Evolutionary conservation across 2,888 invertebrate genomes (phyloP).

Genomic region (Tipula unca): DNA sequence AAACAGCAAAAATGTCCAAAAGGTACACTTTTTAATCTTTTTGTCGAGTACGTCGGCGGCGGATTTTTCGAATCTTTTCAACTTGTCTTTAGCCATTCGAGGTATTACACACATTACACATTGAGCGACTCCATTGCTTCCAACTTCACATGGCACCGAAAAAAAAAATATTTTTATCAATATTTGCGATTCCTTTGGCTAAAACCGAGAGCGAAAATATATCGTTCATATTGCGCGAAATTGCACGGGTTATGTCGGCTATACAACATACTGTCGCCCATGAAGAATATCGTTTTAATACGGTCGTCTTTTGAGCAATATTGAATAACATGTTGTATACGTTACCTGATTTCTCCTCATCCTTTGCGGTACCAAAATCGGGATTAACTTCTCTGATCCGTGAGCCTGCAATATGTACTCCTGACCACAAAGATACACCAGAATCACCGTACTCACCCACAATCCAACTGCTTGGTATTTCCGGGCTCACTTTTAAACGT

Average conservation of each 20-base stretch:
- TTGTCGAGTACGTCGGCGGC: slow-evolving; percentile 47
- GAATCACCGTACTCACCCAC: slow-evolving; percentile 87
- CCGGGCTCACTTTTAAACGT: slow-evolving; percentile 64
- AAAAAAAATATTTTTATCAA: slow-evolving; percentile 67
- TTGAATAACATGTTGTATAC: slow-evolving; percentile 65
- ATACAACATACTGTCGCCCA: slow-evolving; percentile 77
- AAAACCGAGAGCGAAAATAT: slow-evolving; percentile 66
- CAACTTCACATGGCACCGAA: slow-evolving; percentile 64
- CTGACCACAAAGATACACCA: slow-evolving; percentile 82
- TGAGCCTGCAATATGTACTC: slow-evolving; percentile 78
- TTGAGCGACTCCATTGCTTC: slow-evolving; percentile 51
- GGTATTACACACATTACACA: too few relatives aligned
- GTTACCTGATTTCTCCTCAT: slow-evolving; percentile 63
- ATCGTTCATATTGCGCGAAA: slow-evolving; percentile 57
- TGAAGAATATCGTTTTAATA: slow-evolving; percentile 74
- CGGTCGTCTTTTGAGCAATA: slow-evolving; percentile 70
- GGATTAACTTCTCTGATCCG: slow-evolving; percentile 62
- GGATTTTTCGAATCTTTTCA: slow-evolving; percentile 48
- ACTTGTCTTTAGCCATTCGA: too few relatives aligned
- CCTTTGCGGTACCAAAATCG: slow-evolving; percentile 55
- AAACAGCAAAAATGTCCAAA: not conserved
- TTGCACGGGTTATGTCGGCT: slow-evolving; percentile 53
- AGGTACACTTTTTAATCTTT: not conserved
- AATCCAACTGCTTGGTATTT: slow-evolving; percentile 74
- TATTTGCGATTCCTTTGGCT: slow-evolving; percentile 61